Percentiles rank a stretch among this genome's conserved stretches.
Evolutionary conservation across 2,113 vertebrate species (phyloP).

Genomic region (Haliaeetus leucogaster): DNA sequence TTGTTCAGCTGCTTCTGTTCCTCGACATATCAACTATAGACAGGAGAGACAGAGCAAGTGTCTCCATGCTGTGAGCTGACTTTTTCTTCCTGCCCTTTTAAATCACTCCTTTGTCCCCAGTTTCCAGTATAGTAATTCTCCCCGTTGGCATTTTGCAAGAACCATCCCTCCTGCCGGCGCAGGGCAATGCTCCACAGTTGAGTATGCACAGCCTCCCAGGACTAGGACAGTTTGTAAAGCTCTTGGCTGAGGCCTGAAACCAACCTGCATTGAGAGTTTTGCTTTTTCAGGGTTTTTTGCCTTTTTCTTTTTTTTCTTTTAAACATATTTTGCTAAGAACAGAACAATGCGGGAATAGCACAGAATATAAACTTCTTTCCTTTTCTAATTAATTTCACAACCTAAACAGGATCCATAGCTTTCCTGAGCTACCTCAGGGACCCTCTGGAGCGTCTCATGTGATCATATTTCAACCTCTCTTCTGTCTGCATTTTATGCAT

Average conservation of each 20-base stretch:
- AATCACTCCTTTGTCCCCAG: not conserved
- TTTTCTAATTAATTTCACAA: conserved; percentile 16
- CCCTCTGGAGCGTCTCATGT: not conserved
- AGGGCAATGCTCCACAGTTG: rapidly evolving
- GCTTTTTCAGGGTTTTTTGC: not conserved
- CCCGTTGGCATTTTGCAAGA: not conserved
- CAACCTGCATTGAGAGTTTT: not conserved
- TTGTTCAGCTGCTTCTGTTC: not conserved
- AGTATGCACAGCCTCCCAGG: not conserved
- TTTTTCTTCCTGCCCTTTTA: not conserved
- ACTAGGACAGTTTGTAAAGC: not conserved
- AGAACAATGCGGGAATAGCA: not conserved
- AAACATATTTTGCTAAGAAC: not conserved
- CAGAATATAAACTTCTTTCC: conserved; percentile 10
- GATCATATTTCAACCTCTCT: conserved; percentile 22
- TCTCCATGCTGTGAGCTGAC: not conserved
- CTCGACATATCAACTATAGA: not conserved
- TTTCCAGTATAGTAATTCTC: not conserved
- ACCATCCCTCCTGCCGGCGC: rapidly evolving
- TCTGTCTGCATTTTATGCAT: conserved; percentile 44
- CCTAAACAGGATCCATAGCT: conserved; percentile 13
- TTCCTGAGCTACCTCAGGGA: conserved; percentile 37
- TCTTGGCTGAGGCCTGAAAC: not conserved
- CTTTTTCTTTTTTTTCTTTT: not conserved
- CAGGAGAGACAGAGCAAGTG: not conserved